phyloP scores from a whole-genome alignment of 2,797 vertebrate species.

The Sebastiscus tertius region DNA sequence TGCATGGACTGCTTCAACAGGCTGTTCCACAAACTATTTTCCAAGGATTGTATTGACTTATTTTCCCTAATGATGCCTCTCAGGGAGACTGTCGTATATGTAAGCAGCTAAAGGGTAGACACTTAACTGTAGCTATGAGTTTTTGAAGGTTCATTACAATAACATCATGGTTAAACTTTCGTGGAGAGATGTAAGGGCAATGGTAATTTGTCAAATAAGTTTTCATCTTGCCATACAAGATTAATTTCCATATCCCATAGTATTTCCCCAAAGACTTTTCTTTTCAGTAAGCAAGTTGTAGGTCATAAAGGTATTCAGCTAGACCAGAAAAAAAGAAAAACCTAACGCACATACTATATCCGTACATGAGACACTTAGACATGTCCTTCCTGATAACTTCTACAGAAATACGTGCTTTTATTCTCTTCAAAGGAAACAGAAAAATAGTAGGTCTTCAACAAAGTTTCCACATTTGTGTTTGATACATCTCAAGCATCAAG shows the following conservation, averaged over 20 bases:
- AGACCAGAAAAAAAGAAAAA: constrained; percentile 37
- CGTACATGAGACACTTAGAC: constrained; percentile 26
- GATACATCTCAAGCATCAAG: background rate
- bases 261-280: constrained; percentile 80
- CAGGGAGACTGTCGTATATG: constrained; percentile 66
- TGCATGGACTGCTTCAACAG: constrained; percentile 59
- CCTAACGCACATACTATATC: constrained; percentile 7
- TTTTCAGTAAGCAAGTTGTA: constrained; percentile 76
- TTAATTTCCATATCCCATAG: constrained; percentile 82
- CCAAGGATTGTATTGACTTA: constrained; percentile 79
- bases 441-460: constrained; percentile 46
- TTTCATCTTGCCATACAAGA: constrained; percentile 79
- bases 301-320: constrained; percentile 76
- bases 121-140: constrained; percentile 65
- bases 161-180: constrained; percentile 78
- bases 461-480: constrained; percentile 30
- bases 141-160: constrained; percentile 81
- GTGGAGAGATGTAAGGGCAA: constrained; percentile 72
- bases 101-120: constrained; percentile 75
- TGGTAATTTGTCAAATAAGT: constrained; percentile 84
- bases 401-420: constrained; percentile 24
- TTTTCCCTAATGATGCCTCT: constrained; percentile 81
- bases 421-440: constrained; percentile 5
- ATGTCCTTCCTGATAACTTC: constrained; percentile 9
- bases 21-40: constrained; percentile 67